phyloP scores from a whole-genome alignment of 2,797 vertebrate species.

The Salmo trutta region DNA sequence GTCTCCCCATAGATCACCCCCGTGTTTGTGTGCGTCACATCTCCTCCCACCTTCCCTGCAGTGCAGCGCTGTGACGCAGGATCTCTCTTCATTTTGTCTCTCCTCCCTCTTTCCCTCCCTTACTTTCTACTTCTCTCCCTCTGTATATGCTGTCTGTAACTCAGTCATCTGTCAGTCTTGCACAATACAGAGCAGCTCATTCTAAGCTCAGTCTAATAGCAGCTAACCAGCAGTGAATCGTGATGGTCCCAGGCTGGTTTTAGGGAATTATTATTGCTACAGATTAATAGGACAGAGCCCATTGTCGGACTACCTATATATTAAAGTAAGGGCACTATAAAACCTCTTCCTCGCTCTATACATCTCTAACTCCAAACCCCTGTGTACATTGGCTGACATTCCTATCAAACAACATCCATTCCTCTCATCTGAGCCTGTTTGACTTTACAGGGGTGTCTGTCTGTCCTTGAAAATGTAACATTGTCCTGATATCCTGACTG shows the following conservation, averaged over 20 bases:
- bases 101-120: background rate
- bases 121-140: constrained; percentile 8
- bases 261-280: background rate
- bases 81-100: background rate
- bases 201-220: constrained; percentile 13
- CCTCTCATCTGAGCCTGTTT: background rate
- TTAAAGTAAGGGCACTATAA: background rate
- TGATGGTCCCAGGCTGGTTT: too few species aligned
- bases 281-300: background rate
- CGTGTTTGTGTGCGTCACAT: constrained; percentile 36
- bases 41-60: constrained; percentile 37
- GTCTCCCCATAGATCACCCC: too few species aligned
- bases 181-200: constrained; percentile 43
- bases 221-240: background rate
- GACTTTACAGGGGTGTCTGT: background rate
- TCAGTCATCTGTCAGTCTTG: constrained; percentile 57
- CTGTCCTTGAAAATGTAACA: background rate
- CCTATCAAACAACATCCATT: background rate
- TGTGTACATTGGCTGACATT: background rate
- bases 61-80: constrained; percentile 4
- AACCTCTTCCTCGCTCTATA: background rate
- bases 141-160: constrained; percentile 15
- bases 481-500: background rate
- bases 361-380: background rate
- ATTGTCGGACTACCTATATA: background rate